A percentile compares a stretch with the other conserved stretches of the same genome.
Conservation (phyloP, 2,888 invertebrate genomes). For the Tenodera sinensis region DNA sequence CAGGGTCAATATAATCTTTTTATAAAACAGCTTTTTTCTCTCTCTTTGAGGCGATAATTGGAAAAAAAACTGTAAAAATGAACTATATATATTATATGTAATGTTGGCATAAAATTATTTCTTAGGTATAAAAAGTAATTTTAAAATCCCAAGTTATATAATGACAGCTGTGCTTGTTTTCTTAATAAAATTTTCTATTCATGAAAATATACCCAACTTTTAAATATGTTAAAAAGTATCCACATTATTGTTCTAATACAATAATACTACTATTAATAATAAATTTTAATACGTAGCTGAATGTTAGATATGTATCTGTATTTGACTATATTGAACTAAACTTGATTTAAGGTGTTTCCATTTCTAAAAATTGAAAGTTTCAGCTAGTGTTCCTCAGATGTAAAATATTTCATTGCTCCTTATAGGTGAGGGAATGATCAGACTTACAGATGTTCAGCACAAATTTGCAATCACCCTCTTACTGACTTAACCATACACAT, state of each 20-base stretch:
- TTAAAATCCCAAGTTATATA: not conserved
- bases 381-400: not conserved
- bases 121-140: not conserved
- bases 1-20: slow-evolving; percentile 14
- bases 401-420: not conserved
- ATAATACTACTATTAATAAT: not conserved
- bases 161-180: not conserved
- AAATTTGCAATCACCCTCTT: not conserved
- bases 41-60: not conserved
- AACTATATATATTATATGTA: not conserved
- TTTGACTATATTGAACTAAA: not conserved
- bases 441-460: not conserved
- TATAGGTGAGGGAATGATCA: not conserved
- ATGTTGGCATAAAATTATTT: not conserved
- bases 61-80: not conserved
- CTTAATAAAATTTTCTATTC: not conserved
- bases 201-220: not conserved
- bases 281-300: not conserved
- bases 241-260: not conserved
- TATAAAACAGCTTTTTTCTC: slow-evolving; percentile 5
- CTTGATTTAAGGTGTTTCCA: slow-evolving; percentile 1
- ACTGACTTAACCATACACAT: not conserved
- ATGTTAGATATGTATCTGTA: not conserved
- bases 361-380: not conserved
- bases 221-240: not conserved